Base-by-base conservation (phyloP, 2,113 vertebrate species). In the Sander lucioperca region DNA sequence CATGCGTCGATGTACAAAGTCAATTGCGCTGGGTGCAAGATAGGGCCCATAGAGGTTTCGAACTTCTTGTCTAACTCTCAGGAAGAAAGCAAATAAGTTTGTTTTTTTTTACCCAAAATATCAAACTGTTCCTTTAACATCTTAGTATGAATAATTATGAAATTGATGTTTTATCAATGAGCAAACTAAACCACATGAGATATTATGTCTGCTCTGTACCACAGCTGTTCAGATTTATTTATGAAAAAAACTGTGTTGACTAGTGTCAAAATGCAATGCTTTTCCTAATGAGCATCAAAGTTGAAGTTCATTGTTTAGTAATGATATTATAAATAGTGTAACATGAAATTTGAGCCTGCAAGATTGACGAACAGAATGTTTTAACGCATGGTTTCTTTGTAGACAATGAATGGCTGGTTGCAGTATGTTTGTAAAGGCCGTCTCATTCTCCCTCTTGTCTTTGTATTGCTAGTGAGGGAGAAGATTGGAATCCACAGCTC, bases 401-500 rank as follows among this genome's bases (percentile, higher is more conserved):
- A 39, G 58, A 30, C 61, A 67, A 4, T 61, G 57, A 74, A 10
- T 19, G 43, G 23, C 53, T 67, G 72, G 39, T 76, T 80, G 19
- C 78, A 30, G 79, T 61, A 6, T 70, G 56, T 78, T 85, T 74
- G 56, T 58, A 74, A 50, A 70, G 64, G 23, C 43, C 0, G 30
- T 56, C 47, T 89, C 45, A 25, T 82, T 73, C 79, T 74, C 61
- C 65, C 57, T 76, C 25, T 18, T 67, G 80, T 66, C 82, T 83
- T 69, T 80, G 62, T 82, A 74, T 61, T 82, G 51, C 63, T 48
- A 76, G 76, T 74, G 79, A 86, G 86, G 83, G 81, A 86, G 79
- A 86, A 84, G 87, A 91, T 86, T 93, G 83, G 82, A 87, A 86
- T 90, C 79, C 85, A 82, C 54, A 64, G 75, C 88, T 91, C 74